phyloP scores from a whole-genome alignment of 2,113 vertebrate species.

The Xiphorhynchus elegans region DNA sequence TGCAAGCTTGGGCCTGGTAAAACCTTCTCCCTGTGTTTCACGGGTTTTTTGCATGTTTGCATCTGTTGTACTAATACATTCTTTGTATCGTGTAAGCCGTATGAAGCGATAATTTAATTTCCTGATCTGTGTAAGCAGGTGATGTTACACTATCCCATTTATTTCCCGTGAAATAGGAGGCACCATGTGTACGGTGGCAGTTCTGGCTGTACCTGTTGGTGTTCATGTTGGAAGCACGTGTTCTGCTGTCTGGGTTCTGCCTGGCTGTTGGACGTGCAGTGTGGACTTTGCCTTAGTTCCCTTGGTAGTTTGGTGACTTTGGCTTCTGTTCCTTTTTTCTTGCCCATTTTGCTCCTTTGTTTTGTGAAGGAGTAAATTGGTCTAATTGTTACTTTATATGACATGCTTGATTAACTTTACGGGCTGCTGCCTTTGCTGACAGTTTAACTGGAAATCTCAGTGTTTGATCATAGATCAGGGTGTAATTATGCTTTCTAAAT shows the following conservation, averaged over 20 bases:
- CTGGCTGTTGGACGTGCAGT: not conserved
- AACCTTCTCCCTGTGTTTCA: not conserved
- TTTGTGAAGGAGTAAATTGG: not conserved
- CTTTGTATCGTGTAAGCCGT: rapidly evolving
- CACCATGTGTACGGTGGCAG: rapidly evolving
- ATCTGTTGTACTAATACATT: not conserved
- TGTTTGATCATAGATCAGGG: not conserved
- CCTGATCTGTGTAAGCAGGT: not conserved
- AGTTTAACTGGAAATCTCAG: not conserved
- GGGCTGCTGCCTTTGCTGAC: not conserved
- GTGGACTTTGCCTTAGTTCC: not conserved
- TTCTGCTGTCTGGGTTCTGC: not conserved
- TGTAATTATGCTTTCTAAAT: not conserved
- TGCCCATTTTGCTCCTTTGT: not conserved
- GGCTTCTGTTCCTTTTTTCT: not conserved
- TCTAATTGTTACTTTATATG: not conserved
- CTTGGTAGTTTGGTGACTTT: not conserved
- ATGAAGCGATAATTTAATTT: not conserved
- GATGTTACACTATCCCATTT: not conserved
- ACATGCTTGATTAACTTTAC: not conserved
- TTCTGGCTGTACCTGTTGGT: not conserved
- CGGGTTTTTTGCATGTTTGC: not conserved
- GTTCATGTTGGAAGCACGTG: rapidly evolving
- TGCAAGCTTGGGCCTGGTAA: not conserved
- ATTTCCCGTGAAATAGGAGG: not conserved